Base-by-base conservation (phyloP, 1,140 invertebrate species). In the Orchestia grillus region DNA sequence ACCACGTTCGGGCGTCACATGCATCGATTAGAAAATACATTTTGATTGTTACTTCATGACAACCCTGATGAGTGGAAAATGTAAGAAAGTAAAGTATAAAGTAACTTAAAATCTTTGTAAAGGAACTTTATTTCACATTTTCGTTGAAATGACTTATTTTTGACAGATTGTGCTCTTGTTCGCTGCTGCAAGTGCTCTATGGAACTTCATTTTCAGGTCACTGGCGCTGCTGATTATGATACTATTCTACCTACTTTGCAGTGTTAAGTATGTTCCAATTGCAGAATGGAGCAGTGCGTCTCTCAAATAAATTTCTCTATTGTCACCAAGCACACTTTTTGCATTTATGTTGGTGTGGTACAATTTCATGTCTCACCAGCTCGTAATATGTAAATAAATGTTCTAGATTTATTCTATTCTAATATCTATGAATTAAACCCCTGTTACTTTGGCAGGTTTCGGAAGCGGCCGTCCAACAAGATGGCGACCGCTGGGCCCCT, bases 401-500 rank as follows among this genome's bases (percentile, higher is more conserved):
- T 19, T 6, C 47, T 53, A 53, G 47, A 53, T 53, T 77, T 77
- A 77, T 77, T 36, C 36, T 53, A 19, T 53, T 6, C 6, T 53
- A 19, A 77, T 36, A 3, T 36, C 15, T 36, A 23, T 28, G 28
- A 19, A 77, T 43, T 91, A 91, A 91, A 19, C 15, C 0, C 36
- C 15, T 15, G 36, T 94, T 94, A 19, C 44, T n/a, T 94, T 47
- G 41, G 8, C 92, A 94, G 92, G 44, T 44, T 44, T 47, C 47
- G 44, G 40, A n/a, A 44, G 40, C 92, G 92, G 92, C 44, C 92
- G 41, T 94, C 43, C 44, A 42, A 3, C 88, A 94, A 90, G 88
- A 94, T 94, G 92, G 92, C 92, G 41, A 45, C 92, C 92, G 92
- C 44, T 47, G 92, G 92, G 11, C 92, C 92, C 28, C 92, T 94